A percentile compares a stretch with the other conserved stretches of the same genome.
phyloP scores from a whole-genome alignment of 2,113 vertebrate genomes.

The Petaurus breviceps region DNA sequence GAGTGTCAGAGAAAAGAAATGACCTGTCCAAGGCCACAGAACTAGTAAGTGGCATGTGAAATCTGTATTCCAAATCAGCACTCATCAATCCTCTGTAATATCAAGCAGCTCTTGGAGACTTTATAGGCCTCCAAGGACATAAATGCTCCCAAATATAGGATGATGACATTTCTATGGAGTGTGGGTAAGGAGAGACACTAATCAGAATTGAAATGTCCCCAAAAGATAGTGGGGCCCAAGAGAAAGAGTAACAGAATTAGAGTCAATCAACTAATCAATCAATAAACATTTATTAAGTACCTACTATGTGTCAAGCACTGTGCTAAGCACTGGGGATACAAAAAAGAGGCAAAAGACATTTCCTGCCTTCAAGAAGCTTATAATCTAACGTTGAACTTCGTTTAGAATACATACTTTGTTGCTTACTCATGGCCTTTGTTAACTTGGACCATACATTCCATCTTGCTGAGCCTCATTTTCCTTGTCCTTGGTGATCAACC shows the following conservation, averaged over 20 bases:
- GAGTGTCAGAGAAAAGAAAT: neutral
- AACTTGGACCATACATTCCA: neutral
- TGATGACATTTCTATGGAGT: neutral
- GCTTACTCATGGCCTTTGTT: neutral
- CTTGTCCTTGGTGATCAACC: neutral
- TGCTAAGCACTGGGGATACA: neutral
- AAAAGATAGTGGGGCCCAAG: neutral
- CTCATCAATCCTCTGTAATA: neutral
- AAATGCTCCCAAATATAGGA: neutral
- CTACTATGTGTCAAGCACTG: neutral
- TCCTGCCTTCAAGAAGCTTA: neutral
- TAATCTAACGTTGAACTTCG: neutral
- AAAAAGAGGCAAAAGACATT: neutral
- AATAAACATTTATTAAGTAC: neutral
- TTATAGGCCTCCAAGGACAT: neutral
- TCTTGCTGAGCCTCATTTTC: neutral
- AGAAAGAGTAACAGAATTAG: neutral
- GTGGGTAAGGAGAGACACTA: neutral
- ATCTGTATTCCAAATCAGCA: neutral
- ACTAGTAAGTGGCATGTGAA: neutral
- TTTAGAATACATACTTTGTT: neutral
- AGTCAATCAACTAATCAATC: neutral
- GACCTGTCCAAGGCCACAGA: neutral
- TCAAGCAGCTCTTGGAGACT: neutral
- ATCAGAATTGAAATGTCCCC: neutral